These are phyloP conservation scores for Argentina silus DNA, from an alignment of 2,797 vertebrate genomes.

Conservation along the genomic window DNA sequence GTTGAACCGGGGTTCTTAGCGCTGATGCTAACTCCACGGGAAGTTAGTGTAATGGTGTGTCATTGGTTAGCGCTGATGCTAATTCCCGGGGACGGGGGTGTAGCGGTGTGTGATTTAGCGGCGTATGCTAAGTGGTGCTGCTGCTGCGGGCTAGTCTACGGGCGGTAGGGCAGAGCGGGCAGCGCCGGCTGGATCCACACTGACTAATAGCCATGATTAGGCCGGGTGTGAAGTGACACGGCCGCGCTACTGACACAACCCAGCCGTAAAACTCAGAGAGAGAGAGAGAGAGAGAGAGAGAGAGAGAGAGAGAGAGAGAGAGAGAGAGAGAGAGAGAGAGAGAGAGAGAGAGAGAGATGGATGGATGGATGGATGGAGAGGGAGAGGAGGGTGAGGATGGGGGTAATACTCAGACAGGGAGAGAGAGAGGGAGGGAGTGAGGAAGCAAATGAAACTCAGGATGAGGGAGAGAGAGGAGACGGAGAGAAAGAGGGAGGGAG, in stretches of 20 bases:
- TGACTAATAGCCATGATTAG: slow-evolving; percentile 74
- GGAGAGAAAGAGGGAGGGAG: neutral
- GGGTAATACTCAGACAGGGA: too few species aligned
- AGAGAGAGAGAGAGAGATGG: neutral
- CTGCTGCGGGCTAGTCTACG: slow-evolving; percentile 72
- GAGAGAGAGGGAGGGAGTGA: neutral
- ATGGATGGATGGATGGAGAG: neutral
- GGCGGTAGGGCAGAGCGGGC: slow-evolving; percentile 62
- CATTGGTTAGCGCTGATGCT: slow-evolving; percentile 61
- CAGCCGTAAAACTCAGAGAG: neutral
- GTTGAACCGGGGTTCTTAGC: slow-evolving; percentile 35
- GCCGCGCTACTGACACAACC: slow-evolving; percentile 63
- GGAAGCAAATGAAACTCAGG: neutral
- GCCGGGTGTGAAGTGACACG: slow-evolving; percentile 72
- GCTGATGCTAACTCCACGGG: slow-evolving; percentile 64
- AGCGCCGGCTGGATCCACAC: slow-evolving; percentile 60
- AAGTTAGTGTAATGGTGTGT: slow-evolving; percentile 63
- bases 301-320: neutral
- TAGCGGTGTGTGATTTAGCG: slow-evolving; percentile 72
- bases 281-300: neutral
- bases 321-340: neutral
- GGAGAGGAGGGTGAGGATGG: neutral
- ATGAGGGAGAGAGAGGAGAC: neutral
- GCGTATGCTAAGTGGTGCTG: slow-evolving; percentile 75
- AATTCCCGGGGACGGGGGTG: slow-evolving; percentile 71